Evolutionary conservation across 2,797 vertebrate genomes (phyloP), one percentile per base, ranked within the genome.

Genomic region (Acomys russatus): DNA sequence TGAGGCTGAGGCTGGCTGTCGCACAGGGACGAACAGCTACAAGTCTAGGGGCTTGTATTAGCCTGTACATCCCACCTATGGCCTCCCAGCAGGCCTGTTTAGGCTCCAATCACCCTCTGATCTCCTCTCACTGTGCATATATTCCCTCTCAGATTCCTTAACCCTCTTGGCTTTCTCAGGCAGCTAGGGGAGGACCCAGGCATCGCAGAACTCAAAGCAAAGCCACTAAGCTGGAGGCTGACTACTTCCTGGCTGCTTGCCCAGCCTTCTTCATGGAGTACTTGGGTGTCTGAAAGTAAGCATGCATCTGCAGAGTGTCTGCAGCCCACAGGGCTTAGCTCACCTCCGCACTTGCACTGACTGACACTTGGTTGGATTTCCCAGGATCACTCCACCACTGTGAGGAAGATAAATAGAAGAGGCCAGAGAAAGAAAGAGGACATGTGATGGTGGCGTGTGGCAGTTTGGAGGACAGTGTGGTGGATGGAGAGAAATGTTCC

Each of bases 161-260:
- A 74, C 64, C 25, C 20, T 9, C 7, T 23, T 8, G 38, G 66
- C 54, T 83, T 71, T 63, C 91, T 88, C 35, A 7, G n/a, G 71
- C 3, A 11, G 78, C 76, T 63, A 59, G 71, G 68, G 70, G 15
- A 51, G 23, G 85, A 89, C 35, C 20, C 66, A 88, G 61, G 20
- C 59, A 74, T 22, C 49, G 63, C 3, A 10, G 61, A 64, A 63
- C 63, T 94, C 84, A 71, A 38, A 92, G 84, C 28, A 78, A 87
- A 95, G 78, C 85, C 61, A 4, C 49, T 61, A 90, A 94, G 64
- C 66, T 33, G 25, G 73, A 77, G 92, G 35, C n/a, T 56, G 70
- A 63, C 85, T 38, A 63, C 49, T 23, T 44, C 54, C 59, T 35
- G 1, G 2, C 64, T 44, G 56, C 54, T 49, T 71, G 74, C 38